Base-by-base conservation (phyloP, 2,888 invertebrate genomes). In the Prosapia bicincta region DNA sequence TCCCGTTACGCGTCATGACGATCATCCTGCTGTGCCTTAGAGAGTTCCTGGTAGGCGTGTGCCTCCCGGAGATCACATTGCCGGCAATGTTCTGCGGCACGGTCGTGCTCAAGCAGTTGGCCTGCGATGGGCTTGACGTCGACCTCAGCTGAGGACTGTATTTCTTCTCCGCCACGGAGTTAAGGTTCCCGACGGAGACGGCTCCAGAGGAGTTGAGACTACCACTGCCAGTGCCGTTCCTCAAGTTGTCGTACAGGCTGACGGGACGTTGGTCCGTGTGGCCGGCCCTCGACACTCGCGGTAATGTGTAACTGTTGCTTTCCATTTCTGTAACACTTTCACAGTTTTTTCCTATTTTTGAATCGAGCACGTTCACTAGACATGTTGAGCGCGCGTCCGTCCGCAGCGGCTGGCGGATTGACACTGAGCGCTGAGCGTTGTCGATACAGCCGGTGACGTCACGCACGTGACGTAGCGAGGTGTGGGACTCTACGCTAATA, bases 1-100 rank as follows among this genome's bases (percentile, higher is more conserved):
- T 85, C 81, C 88, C 89, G 79, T 85, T 87, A 82, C 88, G 88
- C 82, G 88, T 88, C 83, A 91, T 86, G 25, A 91, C 91, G 79
- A 91, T 88, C 91, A 91, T 91, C 79, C 91, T 86, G 83, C 91
- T 91, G 82, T 91, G 91, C 79, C 91, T 85, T 79, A 91, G 85
- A 82, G 91, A 91, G 83, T 89, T 90, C 81, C 91, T 86, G 26
- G 91, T 91, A 70, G 91, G 91, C 23, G 90, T 89, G 83, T 91
- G 91, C 78, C 90, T 86, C 71, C 89, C 90, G 65, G 89, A 89
- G 79, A 91, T 88, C 83, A 88, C 88, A 79, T 86, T 86, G 26
- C 88, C 88, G 72, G 89, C 88, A 80, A 91, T 88, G 84, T 90
- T 91, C 83, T 90, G 90, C 72, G 91, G 91, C 78, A 91, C 91